Conservation (phyloP, 2,113 vertebrate genomes). For the Zosterops japonicus region DNA sequence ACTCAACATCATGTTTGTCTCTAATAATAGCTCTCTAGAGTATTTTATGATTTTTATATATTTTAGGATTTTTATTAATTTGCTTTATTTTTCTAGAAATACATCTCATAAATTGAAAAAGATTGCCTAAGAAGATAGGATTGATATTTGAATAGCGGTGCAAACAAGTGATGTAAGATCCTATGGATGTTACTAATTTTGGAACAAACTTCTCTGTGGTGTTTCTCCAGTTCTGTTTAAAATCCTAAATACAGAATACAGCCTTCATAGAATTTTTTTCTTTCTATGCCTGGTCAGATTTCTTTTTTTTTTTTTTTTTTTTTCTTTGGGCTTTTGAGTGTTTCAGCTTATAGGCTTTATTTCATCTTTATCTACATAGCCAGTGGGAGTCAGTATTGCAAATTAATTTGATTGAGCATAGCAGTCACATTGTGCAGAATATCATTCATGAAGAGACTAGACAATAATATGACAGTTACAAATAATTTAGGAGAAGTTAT, state of each 20-base stretch:
- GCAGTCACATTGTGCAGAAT: not conserved
- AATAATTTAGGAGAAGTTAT: not conserved
- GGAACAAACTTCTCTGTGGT: not conserved
- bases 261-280: not conserved
- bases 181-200: not conserved
- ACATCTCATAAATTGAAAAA: not conserved
- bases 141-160: not conserved
- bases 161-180: not conserved
- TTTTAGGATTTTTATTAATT: not conserved
- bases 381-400: not conserved
- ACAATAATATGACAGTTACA: not conserved
- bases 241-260: not conserved
- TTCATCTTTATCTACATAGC: not conserved
- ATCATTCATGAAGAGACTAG: not conserved
- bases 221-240: not conserved
- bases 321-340: not conserved
- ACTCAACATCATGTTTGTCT: not conserved
- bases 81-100: not conserved
- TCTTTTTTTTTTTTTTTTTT: not conserved
- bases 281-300: not conserved
- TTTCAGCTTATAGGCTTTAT: not conserved
- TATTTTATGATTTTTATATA: not conserved
- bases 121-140: not conserved
- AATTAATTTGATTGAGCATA: not conserved
- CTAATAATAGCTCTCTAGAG: not conserved